These are phyloP conservation scores for Triplophysa rosa DNA, from an alignment of 2,113 vertebrate genomes.

Conservation along the genomic window DNA sequence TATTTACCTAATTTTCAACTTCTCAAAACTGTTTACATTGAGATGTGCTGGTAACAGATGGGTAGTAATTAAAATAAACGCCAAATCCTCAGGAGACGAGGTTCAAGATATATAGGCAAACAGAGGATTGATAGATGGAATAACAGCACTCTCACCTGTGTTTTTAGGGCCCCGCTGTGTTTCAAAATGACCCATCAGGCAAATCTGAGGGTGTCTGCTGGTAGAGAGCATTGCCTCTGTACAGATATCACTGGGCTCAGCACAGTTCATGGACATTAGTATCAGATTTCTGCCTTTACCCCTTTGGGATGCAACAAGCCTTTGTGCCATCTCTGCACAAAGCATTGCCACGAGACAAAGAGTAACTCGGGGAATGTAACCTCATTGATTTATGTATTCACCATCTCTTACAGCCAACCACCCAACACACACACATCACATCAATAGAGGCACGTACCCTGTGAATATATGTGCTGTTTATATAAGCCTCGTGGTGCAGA, in stretches of 20 bases:
- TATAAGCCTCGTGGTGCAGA: slow-evolving; percentile 6
- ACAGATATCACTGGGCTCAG: slow-evolving; percentile 42
- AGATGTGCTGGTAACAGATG: background rate
- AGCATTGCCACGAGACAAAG: slow-evolving; percentile 64
- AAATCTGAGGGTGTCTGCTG: slow-evolving; percentile 62
- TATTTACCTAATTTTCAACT: background rate
- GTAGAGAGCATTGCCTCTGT: slow-evolving; percentile 44
- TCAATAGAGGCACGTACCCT: background rate
- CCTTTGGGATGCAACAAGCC: slow-evolving; percentile 64
- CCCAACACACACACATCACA: slow-evolving; percentile 59
- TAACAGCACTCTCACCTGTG: slow-evolving; percentile 51
- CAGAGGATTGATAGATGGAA: slow-evolving; percentile 61
- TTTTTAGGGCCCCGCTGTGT: slow-evolving; percentile 68
- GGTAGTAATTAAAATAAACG: slow-evolving; percentile 5
- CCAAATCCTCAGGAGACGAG: background rate
- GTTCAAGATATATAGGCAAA: slow-evolving; percentile 17
- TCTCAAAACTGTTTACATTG: background rate
- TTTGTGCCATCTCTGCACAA: slow-evolving; percentile 64
- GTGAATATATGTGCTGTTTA: background rate
- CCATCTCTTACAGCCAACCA: slow-evolving; percentile 17
- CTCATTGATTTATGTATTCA: slow-evolving; percentile 74
- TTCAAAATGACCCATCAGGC: slow-evolving; percentile 74
- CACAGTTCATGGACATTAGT: slow-evolving; percentile 67
- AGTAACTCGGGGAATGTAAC: slow-evolving; percentile 58
- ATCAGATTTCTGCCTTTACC: slow-evolving; percentile 55